Evolutionary conservation across 2,797 vertebrate species (phyloP), one percentile per base, ranked within the genome.

Genomic region (Valencia hispanica): DNA sequence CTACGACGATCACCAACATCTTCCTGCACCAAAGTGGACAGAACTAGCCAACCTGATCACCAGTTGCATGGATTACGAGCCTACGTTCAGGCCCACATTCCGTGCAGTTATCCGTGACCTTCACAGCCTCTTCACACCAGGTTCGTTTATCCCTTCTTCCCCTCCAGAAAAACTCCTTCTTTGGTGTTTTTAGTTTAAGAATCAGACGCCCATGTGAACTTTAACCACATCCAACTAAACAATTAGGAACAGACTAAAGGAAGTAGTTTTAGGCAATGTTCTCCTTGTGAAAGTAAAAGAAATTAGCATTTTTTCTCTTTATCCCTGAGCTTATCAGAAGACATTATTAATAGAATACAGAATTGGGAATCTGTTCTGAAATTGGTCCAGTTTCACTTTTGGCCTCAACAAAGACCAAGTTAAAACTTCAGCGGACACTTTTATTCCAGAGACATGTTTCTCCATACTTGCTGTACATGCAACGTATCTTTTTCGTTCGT

Each of bases 51-150:
- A 97, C 74, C 95, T 99, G 80, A 99, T 99, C 76, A 96, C 96
- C 90, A 96, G 92, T 92, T 99, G 98, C 88, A 99, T 99, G 97
- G 97, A 99, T 93, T 99, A 99, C 18, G 98, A 98, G 87, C 96
- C 98, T 63, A 93, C 96, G 18, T 98, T 97, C 92, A 95, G 98
- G 57, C 98, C 97, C 57, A 96, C 98, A 3, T 99, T 99, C 91
- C 96, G 97, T 79, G 96, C 97, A 5, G 75, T 99, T 80, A 98
- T 99, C 91, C 94, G 98, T 72, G 98, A 99, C 88, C 96, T 99
- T 74, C 97, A 99, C 93, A 97, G 97, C 88, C 96, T 99, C 82
- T 98, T 97, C 88, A 98, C 98, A 68, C 97, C 98, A 86, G 98
- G 98, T 99, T 78, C 78, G 95, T 90, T 36, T 8, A 25, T 18